These are phyloP conservation scores for Drosophila formosana DNA, from an alignment of 2,888 invertebrate species.

Conservation along the genomic window DNA sequence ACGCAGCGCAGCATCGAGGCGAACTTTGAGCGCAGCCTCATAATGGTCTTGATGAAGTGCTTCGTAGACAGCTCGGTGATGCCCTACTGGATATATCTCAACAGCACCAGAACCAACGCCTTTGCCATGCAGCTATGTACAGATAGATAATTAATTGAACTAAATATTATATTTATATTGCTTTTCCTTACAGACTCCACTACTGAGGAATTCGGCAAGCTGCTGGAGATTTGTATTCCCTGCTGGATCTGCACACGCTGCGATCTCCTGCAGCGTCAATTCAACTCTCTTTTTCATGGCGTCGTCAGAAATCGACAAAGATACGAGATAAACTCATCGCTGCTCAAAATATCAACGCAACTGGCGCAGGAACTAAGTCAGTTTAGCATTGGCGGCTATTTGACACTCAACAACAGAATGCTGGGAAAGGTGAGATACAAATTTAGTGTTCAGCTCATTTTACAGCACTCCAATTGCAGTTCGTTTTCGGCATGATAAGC, in stretches of 20 bases:
- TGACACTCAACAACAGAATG: conserved; percentile 56
- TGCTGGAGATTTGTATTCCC: conserved; percentile 37
- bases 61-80: conserved; percentile 57
- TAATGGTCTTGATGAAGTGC: conserved; percentile 51
- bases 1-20: conserved; percentile 51
- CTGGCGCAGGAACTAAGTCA: conserved; percentile 55
- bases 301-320: conserved; percentile 46
- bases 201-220: conserved; percentile 28
- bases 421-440: conserved; percentile 52
- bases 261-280: conserved; percentile 45
- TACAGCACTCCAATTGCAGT: conserved; percentile 1
- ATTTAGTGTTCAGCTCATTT: background rate
- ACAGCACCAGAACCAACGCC: conserved; percentile 1
- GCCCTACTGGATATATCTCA: conserved; percentile 63
- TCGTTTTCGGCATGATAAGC: conserved; percentile 19
- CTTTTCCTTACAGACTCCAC: conserved; percentile 20
- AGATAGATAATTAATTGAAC: background rate
- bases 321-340: conserved; percentile 36
- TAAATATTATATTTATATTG: too few relatives aligned
- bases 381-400: conserved; percentile 58
- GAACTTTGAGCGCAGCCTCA: conserved; percentile 54
- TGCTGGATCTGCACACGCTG: conserved; percentile 63
- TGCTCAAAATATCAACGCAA: conserved; percentile 57
- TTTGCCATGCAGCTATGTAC: conserved; percentile 32
- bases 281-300: conserved; percentile 43